Conservation (phyloP, 2,888 invertebrate genomes). For the Andrena bicolor region DNA sequence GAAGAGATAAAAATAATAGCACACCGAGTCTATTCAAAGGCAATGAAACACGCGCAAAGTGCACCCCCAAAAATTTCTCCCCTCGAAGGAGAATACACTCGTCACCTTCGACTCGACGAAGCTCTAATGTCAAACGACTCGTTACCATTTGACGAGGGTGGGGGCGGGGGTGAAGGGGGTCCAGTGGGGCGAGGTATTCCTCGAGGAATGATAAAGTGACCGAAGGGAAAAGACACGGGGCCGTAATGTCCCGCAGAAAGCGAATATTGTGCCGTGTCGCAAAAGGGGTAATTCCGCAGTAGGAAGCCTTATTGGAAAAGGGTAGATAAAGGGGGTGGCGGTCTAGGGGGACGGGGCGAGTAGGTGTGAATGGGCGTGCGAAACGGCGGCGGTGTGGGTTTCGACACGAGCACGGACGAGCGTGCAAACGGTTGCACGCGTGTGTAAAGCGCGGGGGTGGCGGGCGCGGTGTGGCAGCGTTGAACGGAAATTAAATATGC, state of each 20-base stretch:
- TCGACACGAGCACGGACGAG: conserved; percentile 25
- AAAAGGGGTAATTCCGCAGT: conserved; percentile 82
- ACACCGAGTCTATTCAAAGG: too few species aligned
- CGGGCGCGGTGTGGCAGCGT: conserved; percentile 71
- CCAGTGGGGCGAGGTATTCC: background rate
- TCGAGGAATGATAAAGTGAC: conserved; percentile 58
- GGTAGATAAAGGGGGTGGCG: conserved; percentile 81
- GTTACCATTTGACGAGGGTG: too few species aligned
- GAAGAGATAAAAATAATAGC: too few species aligned
- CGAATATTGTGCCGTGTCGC: conserved; percentile 75
- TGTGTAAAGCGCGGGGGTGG: conserved; percentile 31
- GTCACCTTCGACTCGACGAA: background rate
- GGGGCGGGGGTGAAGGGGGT: background rate
- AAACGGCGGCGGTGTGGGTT: conserved; percentile 23
- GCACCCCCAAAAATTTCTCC: background rate
- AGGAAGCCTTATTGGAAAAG: conserved; percentile 84
- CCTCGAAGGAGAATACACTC: background rate
- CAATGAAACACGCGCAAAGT: too few species aligned
- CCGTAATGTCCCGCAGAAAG: conserved; percentile 77
- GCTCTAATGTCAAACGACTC: background rate
- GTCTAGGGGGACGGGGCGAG: conserved; percentile 32
- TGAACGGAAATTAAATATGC: conserved; percentile 85
- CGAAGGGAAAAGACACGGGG: conserved; percentile 64
- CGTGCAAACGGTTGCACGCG: conserved; percentile 26
- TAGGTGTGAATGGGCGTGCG: conserved; percentile 60